phyloP scores from a whole-genome alignment of 64 coral and sea anemone species.

The Stylophora pistillata region DNA sequence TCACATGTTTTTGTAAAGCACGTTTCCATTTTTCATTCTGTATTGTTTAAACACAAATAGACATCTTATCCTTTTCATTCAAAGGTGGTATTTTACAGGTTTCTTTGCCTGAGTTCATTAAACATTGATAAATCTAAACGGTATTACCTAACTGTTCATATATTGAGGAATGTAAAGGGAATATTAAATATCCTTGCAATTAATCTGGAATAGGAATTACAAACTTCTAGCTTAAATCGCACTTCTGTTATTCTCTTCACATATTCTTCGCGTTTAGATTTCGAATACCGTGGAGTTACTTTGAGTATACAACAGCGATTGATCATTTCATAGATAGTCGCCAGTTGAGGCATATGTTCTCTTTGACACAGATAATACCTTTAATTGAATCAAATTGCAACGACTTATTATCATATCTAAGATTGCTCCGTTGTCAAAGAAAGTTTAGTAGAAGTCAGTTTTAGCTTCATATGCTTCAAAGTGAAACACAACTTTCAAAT shows the following conservation, averaged over 20 bases:
- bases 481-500: background rate
- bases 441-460: background rate
- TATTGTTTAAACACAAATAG: conserved; percentile 6
- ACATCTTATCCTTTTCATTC: conserved; percentile 22
- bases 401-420: conserved; percentile 12
- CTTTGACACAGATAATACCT: background rate
- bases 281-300: background rate
- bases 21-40: conserved; percentile 8
- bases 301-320: background rate
- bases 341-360: conserved; percentile 8
- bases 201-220: background rate
- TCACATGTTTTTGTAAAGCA: conserved; percentile 35
- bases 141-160: background rate
- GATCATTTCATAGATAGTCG: conserved; percentile 22
- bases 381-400: background rate
- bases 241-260: background rate
- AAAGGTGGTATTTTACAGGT: conserved; percentile 28
- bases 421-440: conserved; percentile 23
- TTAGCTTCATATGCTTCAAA: background rate
- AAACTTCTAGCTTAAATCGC: conserved; percentile 8
- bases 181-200: background rate
- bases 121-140: background rate
- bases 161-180: conserved; percentile 1
- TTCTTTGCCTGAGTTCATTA: background rate
- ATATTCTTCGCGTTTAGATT: background rate